Evolutionary conservation across 2,113 vertebrate genomes (phyloP).

Genomic region (Melanerpes formicivorus): DNA sequence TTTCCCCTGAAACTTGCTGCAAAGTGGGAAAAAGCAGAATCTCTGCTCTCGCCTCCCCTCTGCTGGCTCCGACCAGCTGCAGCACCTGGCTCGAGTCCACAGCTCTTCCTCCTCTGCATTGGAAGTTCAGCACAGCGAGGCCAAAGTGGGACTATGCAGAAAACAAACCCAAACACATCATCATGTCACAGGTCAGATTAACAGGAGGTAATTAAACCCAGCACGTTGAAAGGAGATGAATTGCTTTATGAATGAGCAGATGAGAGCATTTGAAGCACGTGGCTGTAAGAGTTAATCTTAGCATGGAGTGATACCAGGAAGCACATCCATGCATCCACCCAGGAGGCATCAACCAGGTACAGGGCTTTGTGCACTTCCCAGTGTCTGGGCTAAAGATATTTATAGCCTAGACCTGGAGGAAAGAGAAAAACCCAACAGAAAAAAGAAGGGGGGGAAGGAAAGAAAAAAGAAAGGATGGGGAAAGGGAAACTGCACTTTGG

Average conservation of each 20-base stretch:
- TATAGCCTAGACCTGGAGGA: neutral
- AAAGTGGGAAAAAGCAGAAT: neutral
- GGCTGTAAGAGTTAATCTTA: neutral
- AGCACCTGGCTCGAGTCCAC: neutral
- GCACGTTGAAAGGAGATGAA: neutral
- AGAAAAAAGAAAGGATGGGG: neutral
- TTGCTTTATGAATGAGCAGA: neutral
- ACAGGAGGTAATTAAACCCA: neutral
- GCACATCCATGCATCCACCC: neutral
- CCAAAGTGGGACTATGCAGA: accelerated
- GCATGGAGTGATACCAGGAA: neutral
- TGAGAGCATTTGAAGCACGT: neutral
- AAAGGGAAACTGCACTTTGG: neutral
- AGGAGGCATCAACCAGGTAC: neutral
- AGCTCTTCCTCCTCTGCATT: neutral
- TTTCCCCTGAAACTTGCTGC: neutral
- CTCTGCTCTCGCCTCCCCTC: conserved; percentile 64
- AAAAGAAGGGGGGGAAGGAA: neutral
- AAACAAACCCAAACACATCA: neutral
- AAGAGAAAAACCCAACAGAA: neutral
- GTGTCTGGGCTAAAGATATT: conserved; percentile 11
- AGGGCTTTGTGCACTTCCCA: neutral
- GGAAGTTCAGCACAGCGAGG: accelerated
- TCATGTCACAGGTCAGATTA: neutral
- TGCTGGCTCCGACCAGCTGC: conserved; percentile 4